These are phyloP conservation scores for Aphrophora alni DNA, from an alignment of 2,888 invertebrate genomes.

Conservation along the genomic window DNA sequence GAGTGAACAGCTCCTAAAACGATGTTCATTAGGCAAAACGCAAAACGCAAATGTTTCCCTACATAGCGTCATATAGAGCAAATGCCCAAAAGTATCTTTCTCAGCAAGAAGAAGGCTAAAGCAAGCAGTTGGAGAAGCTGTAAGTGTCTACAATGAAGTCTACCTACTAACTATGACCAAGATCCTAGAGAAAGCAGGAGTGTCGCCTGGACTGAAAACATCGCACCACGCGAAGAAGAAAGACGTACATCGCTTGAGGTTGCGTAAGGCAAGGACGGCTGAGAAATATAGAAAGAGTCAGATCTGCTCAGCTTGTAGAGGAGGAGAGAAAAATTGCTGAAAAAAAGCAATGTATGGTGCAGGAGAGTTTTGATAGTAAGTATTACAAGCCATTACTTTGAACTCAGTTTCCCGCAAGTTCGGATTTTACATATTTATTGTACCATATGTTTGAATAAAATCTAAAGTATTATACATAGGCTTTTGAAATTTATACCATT, in stretches of 20 bases:
- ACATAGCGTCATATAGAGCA: constrained; percentile 20
- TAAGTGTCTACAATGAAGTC: neutral
- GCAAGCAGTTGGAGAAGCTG: neutral
- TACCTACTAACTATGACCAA: neutral
- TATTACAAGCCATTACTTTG: constrained; percentile 1
- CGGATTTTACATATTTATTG: constrained; percentile 1
- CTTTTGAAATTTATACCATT: constrained; percentile 19
- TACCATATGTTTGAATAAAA: constrained; percentile 17
- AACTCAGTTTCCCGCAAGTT: constrained; percentile 13
- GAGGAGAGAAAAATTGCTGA: neutral
- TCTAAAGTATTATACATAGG: constrained; percentile 23
- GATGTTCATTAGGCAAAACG: constrained; percentile 2
- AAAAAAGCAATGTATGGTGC: neutral
- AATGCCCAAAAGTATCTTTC: neutral
- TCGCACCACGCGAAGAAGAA: neutral
- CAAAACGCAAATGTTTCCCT: constrained; percentile 17
- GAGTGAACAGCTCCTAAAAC: neutral
- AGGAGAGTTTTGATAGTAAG: neutral
- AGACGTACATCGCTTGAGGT: neutral
- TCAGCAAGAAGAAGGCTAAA: neutral
- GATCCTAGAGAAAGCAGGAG: neutral
- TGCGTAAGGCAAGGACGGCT: neutral
- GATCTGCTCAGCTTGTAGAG: constrained; percentile 2
- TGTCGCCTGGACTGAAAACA: neutral
- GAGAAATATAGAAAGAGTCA: neutral